Percentiles rank a stretch among this genome's conserved stretches.
phyloP scores from a whole-genome alignment of 1,140 invertebrate genomes.

The Drusus annulatus region DNA sequence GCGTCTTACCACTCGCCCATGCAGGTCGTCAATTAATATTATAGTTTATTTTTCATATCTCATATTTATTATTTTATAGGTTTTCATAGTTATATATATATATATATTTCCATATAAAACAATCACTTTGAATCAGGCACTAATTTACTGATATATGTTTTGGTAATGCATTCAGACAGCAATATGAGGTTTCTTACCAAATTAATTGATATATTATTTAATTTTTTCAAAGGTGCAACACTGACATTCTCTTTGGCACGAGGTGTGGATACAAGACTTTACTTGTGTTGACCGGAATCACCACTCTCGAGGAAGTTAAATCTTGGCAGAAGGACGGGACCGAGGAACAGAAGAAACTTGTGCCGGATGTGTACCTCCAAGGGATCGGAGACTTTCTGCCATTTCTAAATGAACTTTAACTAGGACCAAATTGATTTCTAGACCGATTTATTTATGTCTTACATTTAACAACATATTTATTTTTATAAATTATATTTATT shows the following conservation, averaged over 20 bases:
- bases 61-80: no score
- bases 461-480: background rate
- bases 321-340: conserved; percentile 72
- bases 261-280: conserved; percentile 88
- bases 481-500: background rate
- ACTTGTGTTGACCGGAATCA: conserved; percentile 88
- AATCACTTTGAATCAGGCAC: no score
- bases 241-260: conserved; percentile 90
- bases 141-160: no score
- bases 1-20: no score
- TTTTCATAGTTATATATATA: no score
- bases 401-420: conserved; percentile 60
- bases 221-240: conserved; percentile 79
- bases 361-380: conserved; percentile 85
- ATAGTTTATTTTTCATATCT: no score
- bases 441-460: background rate
- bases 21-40: no score
- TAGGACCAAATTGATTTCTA: background rate
- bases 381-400: conserved; percentile 78
- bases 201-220: background rate
- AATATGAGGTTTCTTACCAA: no score
- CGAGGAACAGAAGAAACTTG: conserved; percentile 75
- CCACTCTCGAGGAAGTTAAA: conserved; percentile 77
- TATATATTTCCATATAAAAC: no score
- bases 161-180: no score